Evolutionary conservation across 2,113 vertebrate species (phyloP).

Genomic region (Empidonax traillii): DNA sequence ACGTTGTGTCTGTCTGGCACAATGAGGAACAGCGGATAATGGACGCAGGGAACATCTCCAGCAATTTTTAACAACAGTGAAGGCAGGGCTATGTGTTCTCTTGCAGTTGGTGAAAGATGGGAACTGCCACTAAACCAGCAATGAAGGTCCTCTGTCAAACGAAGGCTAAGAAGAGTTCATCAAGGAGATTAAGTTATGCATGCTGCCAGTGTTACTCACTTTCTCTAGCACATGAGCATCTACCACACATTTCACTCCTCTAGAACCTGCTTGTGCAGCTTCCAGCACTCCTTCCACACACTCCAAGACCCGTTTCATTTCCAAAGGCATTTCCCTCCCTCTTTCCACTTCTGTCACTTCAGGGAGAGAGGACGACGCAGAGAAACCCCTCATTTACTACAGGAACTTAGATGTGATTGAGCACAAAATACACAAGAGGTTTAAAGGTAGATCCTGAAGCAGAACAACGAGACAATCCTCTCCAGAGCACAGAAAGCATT

Average conservation of each 20-base stretch:
- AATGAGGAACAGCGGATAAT: conserved; percentile 43
- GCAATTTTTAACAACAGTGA: conserved; percentile 9
- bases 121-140: conserved; percentile 44
- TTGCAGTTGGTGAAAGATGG: conserved; percentile 25
- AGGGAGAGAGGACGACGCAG: conserved; percentile 2
- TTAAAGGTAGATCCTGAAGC: neutral
- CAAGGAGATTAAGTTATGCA: conserved; percentile 19
- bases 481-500: neutral
- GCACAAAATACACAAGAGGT: neutral
- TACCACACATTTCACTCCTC: neutral
- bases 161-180: conserved; percentile 47
- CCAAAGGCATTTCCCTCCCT: neutral
- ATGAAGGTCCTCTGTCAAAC: conserved; percentile 23
- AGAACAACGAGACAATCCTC: neutral
- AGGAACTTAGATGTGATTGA: neutral
- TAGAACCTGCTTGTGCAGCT: neutral
- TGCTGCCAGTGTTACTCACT: neutral
- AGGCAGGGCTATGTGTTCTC: conserved; percentile 19
- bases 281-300: conserved; percentile 6
- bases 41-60: conserved; percentile 39
- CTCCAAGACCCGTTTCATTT: neutral
- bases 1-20: conserved; percentile 1
- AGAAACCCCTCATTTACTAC: neutral
- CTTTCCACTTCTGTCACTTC: neutral
- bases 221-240: neutral